phyloP scores from a whole-genome alignment of 1,140 invertebrate genomes.

The Aphis craccivora region DNA sequence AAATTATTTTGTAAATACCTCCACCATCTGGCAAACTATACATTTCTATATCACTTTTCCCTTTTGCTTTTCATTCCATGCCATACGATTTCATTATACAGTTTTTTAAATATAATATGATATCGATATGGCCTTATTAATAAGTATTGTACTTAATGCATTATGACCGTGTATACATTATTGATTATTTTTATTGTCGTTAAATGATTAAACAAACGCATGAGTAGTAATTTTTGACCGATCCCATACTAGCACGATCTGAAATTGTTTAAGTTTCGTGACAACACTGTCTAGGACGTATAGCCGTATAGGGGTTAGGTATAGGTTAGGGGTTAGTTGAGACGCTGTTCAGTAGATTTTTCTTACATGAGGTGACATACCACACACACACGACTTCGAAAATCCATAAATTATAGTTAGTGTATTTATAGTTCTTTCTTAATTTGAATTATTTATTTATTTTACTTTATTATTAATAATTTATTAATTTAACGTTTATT shows the following conservation, averaged over 20 bases:
- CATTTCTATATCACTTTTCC: neutral
- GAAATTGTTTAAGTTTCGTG: neutral
- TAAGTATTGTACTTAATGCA: too few species aligned
- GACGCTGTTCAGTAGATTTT: neutral
- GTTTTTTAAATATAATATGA: neutral
- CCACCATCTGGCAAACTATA: neutral
- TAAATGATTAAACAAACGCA: rapidly evolving
- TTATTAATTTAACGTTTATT: too few species aligned
- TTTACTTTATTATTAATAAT: too few species aligned
- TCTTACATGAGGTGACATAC: neutral
- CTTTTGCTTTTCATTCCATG: neutral
- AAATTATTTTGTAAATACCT: constrained; percentile 14
- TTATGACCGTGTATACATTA: neutral
- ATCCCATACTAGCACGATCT: neutral
- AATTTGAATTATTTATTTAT: too few species aligned
- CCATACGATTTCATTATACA: too few species aligned
- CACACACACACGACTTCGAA: neutral
- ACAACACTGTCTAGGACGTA: neutral
- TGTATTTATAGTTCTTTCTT: neutral
- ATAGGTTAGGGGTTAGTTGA: too few species aligned
- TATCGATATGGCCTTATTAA: neutral
- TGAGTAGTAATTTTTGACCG: neutral
- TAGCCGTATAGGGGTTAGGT: too few species aligned
- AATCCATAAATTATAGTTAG: neutral
- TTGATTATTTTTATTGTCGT: neutral